Evolutionary conservation across 1,140 invertebrate species (phyloP).

Genomic region (Bombus waltoni): DNA sequence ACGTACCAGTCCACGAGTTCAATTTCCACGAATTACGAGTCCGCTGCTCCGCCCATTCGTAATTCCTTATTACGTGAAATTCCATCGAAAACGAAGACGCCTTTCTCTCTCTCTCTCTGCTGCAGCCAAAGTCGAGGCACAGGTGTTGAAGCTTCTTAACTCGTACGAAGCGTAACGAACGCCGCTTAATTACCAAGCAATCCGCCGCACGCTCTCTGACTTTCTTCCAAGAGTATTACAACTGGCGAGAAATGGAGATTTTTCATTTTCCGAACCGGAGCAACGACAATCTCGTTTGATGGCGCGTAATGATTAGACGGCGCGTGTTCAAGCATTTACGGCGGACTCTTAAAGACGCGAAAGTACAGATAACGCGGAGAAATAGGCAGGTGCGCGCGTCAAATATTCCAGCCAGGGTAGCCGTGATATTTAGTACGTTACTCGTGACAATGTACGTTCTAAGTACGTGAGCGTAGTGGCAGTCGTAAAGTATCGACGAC

Average conservation of each 20-base stretch:
- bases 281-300: not conserved
- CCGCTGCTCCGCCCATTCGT: not conserved
- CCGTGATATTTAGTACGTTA: too few relatives aligned
- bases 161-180: not conserved
- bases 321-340: not conserved
- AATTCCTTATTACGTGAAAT: slow-evolving; percentile 6
- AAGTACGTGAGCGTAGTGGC: too few relatives aligned
- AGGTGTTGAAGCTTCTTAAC: not conserved
- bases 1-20: not conserved
- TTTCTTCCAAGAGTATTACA: not conserved
- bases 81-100: not conserved
- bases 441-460: too few relatives aligned
- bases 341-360: not conserved
- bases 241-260: not conserved
- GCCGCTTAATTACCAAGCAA: not conserved
- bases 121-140: not conserved
- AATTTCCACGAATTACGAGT: not conserved
- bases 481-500: too few relatives aligned
- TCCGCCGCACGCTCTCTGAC: not conserved
- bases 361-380: not conserved
- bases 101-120: not conserved
- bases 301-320: not conserved
- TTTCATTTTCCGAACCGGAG: not conserved
- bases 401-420: too few relatives aligned
- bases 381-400: too few relatives aligned